These are phyloP conservation scores for Crotalus helleri DNA, from an alignment of 2,113 vertebrate species.

Conservation along the genomic window DNA sequence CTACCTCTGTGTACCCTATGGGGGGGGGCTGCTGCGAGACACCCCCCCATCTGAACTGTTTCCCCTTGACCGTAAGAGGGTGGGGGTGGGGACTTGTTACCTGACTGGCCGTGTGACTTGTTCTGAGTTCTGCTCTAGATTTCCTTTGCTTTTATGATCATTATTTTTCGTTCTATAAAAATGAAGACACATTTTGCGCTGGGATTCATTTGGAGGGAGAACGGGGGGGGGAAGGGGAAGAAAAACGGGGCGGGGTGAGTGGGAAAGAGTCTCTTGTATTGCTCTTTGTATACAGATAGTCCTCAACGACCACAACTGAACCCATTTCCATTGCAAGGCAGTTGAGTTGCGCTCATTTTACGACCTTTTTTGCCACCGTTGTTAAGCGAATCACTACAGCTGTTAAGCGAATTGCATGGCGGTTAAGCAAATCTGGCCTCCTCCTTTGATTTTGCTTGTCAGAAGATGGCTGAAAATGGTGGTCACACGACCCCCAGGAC, in stretches of 20 bases:
- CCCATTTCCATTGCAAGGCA: not conserved
- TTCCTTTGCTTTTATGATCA: conserved; percentile 32
- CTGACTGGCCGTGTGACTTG: conserved; percentile 16
- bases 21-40: not conserved
- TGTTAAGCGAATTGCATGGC: too few relatives aligned
- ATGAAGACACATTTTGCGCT: conserved; percentile 13
- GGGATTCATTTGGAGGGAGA: conserved; percentile 1
- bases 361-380: not conserved
- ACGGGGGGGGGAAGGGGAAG: too few relatives aligned
- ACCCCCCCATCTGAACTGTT: not conserved
- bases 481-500: too few relatives aligned
- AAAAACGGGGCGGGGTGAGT: not conserved
- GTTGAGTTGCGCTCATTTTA: not conserved
- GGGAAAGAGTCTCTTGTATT: not conserved
- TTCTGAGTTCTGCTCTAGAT: conserved; percentile 19
- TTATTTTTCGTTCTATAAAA: conserved; percentile 35
- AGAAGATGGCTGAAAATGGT: too few relatives aligned
- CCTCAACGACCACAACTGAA: not conserved
- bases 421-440: too few relatives aligned
- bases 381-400: too few relatives aligned
- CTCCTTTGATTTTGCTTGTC: too few relatives aligned
- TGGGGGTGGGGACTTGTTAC: not conserved
- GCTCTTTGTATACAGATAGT: not conserved
- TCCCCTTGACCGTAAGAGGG: not conserved
- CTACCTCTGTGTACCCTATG: conserved; percentile 23